Evolutionary conservation across 2,888 invertebrate genomes (phyloP).

Genomic region (Caenorhabditis panamensis): DNA sequence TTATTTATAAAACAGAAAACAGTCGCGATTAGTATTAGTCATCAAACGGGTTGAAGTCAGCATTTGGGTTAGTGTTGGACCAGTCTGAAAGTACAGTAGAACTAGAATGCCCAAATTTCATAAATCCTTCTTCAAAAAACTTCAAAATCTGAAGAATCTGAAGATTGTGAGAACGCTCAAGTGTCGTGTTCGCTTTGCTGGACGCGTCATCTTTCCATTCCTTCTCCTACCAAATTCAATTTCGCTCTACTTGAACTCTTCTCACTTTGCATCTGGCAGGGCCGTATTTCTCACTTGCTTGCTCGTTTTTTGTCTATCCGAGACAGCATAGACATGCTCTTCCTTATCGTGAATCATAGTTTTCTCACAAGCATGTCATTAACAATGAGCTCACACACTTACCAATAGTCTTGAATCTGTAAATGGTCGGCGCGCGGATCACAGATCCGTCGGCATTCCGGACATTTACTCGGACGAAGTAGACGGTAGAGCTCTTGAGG

Average conservation of each 20-base stretch:
- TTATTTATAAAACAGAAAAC: too few relatives aligned
- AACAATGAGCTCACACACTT: constrained; percentile 31
- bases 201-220: constrained; percentile 24
- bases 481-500: constrained; percentile 76
- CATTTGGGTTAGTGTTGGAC: constrained; percentile 56
- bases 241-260: constrained; percentile 44
- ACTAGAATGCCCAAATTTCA: neutral
- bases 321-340: neutral
- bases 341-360: constrained; percentile 28
- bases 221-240: constrained; percentile 36
- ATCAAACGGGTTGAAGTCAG: constrained; percentile 57
- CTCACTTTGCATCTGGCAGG: constrained; percentile 2
- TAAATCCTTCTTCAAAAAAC: neutral
- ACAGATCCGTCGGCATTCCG: constrained; percentile 74
- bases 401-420: constrained; percentile 79
- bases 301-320: neutral
- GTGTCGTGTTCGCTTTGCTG: neutral
- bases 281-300: neutral
- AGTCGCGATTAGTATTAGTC: constrained; percentile 28
- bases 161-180: constrained; percentile 23
- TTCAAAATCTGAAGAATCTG: neutral
- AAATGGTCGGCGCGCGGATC: constrained; percentile 75
- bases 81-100: constrained; percentile 52
- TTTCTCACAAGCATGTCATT: constrained; percentile 28
- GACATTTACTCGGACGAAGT: constrained; percentile 77